These are phyloP conservation scores for Neomorphus geoffroyi DNA, from an alignment of 2,797 vertebrate species.

Conservation along the genomic window DNA sequence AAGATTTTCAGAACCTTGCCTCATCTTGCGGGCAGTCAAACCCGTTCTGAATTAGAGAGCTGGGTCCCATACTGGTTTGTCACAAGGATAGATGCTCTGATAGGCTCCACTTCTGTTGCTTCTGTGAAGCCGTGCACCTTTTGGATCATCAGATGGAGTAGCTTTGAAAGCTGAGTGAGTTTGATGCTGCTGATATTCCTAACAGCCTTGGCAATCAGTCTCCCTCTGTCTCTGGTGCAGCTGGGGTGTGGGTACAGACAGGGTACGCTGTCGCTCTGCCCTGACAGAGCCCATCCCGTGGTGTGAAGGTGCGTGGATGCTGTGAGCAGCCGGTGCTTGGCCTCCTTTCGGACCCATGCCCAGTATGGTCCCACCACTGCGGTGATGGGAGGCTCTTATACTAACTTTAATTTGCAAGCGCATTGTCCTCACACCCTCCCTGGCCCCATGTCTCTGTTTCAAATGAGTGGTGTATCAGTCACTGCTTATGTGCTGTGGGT, in stretches of 20 bases:
- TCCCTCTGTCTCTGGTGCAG: background rate
- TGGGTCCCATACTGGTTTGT: background rate
- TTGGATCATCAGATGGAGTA: background rate
- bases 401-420: background rate
- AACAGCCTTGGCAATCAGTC: background rate
- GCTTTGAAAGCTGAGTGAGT: background rate
- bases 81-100: background rate
- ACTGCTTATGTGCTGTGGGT: background rate
- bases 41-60: background rate
- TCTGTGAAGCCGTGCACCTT: accelerated
- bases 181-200: background rate
- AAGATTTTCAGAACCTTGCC: background rate
- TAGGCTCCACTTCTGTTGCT: background rate
- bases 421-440: background rate
- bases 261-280: background rate
- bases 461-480: background rate
- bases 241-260: background rate
- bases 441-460: background rate
- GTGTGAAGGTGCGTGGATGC: background rate
- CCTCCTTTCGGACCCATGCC: background rate
- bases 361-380: background rate
- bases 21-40: background rate
- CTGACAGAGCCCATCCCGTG: background rate
- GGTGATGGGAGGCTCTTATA: background rate
- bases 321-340: background rate